Base-by-base conservation (phyloP, 2,888 invertebrate species). In the Metacarcinus magister region DNA sequence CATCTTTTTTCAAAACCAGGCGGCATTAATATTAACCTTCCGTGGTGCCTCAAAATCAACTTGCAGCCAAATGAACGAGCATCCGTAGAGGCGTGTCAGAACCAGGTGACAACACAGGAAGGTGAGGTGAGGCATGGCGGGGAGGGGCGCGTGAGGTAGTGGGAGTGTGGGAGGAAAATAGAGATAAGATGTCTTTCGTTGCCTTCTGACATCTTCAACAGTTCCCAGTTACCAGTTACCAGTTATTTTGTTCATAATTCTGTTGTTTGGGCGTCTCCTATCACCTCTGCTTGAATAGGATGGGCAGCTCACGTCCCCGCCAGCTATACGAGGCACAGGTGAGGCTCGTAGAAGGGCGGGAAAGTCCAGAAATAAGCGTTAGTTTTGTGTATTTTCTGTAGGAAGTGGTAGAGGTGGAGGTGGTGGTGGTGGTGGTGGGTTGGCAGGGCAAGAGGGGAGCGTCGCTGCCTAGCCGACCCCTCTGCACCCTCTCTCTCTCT, bases 91-190 rank as follows among this genome's bases (percentile, higher is more conserved):
- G 87, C 16, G 87, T 87, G 87, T 87, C 10, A 32, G 87, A 87
- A 87, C 39, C 87, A 87, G 87, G 87, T 87, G 87, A 87, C 87
- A 87, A 87, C 39, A 87, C 39, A 23, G 60, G 87, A 16, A 87
- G 87, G 87, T 87, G 87, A 87, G 87, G 87, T 87, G 87, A 39
- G 87, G 39, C n/a, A 1, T 8, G 4, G 87, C 10, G 87, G 39
- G 39, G 87, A 10, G 39, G 87, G 39, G 87, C 0, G 39, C 2
- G 39, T n/a, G 67, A 54, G 39, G 39, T 39, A 67, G 67, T 16
- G 67, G 87, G 87, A 87, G 87, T 87, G 87, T 87, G 32, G 87
- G 87, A 87, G 87, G 87, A 87, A 87, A 39, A 87, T 87, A 87
- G 39, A 87, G 87, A 87, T 87, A 87, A 87, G 87, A 87, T 87